These are phyloP conservation scores for Dicyrtoma fusca DNA, from an alignment of 2,888 invertebrate genomes.

Conservation along the genomic window DNA sequence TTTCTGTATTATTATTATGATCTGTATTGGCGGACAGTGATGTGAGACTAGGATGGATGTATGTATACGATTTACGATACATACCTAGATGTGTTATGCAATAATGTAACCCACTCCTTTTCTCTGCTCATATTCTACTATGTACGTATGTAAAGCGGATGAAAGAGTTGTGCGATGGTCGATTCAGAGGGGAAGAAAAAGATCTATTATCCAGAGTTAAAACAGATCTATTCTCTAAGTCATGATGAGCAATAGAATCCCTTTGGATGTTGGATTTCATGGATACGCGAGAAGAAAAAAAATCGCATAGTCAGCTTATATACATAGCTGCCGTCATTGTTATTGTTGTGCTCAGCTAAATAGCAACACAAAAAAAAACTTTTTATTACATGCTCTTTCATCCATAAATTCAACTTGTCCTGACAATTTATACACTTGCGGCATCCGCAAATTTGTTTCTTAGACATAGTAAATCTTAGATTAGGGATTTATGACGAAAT, in stretches of 20 bases:
- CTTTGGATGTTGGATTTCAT: slow-evolving; percentile 13
- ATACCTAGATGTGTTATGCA: too few relatives aligned
- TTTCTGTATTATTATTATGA: neutral
- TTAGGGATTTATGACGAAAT: too few relatives aligned
- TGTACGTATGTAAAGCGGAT: too few relatives aligned
- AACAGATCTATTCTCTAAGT: slow-evolving; percentile 5
- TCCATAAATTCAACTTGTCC: slow-evolving; percentile 8
- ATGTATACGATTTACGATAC: too few relatives aligned
- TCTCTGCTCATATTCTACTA: too few relatives aligned
- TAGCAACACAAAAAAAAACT: neutral
- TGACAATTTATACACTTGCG: neutral
- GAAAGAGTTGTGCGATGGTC: too few relatives aligned
- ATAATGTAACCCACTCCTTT: too few relatives aligned
- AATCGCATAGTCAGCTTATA: neutral
- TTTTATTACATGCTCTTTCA: slow-evolving; percentile 23
- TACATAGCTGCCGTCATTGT: slow-evolving; percentile 17
- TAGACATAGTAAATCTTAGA: too few relatives aligned
- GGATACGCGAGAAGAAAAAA: slow-evolving; percentile 7
- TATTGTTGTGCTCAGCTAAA: slow-evolving; percentile 12
- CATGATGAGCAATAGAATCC: neutral
- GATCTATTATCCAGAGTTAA: slow-evolving; percentile 1
- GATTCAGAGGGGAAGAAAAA: too few relatives aligned
- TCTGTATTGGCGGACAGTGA: too few relatives aligned
- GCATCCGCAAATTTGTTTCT: neutral
- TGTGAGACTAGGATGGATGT: too few relatives aligned